Percentiles rank a stretch among this genome's conserved stretches.
phyloP scores from a whole-genome alignment of 2,888 invertebrate species.

The Brenthis ino region DNA sequence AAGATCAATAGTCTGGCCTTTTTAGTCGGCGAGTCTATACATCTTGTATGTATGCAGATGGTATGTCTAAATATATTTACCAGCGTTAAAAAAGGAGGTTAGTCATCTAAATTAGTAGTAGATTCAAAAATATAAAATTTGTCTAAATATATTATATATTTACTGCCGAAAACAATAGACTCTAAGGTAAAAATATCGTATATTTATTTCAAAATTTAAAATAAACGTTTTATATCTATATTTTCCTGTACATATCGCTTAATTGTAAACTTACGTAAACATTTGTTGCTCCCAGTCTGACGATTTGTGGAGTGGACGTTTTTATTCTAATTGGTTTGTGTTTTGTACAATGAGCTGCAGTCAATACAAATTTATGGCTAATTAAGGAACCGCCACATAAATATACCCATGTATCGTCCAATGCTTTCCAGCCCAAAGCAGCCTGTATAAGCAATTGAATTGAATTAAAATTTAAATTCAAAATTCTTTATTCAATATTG shows the following conservation, averaged over 20 bases:
- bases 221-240: background rate
- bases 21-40: too few relatives aligned
- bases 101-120: too few relatives aligned
- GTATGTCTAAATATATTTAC: too few relatives aligned
- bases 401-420: slow-evolving; percentile 50
- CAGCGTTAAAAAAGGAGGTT: too few relatives aligned
- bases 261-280: slow-evolving; percentile 22
- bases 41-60: too few relatives aligned
- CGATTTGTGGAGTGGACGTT: slow-evolving; percentile 39
- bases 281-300: slow-evolving; percentile 43
- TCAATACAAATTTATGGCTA: slow-evolving; percentile 84
- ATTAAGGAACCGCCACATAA: slow-evolving; percentile 86
- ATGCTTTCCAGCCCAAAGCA: slow-evolving; percentile 60
- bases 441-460: slow-evolving; percentile 9
- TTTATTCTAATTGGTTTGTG: background rate
- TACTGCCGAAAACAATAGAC: too few relatives aligned
- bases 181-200: too few relatives aligned
- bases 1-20: too few relatives aligned
- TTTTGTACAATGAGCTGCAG: slow-evolving; percentile 85
- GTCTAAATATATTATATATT: too few relatives aligned
- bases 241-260: background rate
- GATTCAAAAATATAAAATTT: too few relatives aligned
- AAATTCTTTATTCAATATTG: background rate
- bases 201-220: too few relatives aligned
- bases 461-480: too few relatives aligned